A percentile compares a stretch with the other conserved stretches of the same genome.
These are phyloP conservation scores for Tetropium fuscum DNA, from an alignment of 2,888 invertebrate genomes.

Conservation along the genomic window DNA sequence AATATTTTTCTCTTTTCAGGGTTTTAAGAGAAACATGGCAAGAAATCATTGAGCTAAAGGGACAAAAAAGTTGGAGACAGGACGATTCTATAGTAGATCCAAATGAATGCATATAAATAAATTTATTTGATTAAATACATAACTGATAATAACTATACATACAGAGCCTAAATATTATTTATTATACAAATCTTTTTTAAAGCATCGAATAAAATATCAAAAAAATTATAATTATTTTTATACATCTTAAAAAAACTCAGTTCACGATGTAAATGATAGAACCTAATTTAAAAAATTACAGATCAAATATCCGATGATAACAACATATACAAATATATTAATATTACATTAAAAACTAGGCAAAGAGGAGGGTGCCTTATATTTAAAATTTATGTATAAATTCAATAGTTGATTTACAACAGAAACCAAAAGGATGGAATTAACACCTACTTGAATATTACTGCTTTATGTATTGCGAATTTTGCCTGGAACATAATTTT, in stretches of 20 bases:
- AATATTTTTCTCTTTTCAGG: slow-evolving; percentile 19
- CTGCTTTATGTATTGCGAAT: slow-evolving; percentile 90
- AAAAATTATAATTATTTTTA: slow-evolving; percentile 34
- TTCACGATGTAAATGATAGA: slow-evolving; percentile 26
- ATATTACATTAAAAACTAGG: slow-evolving; percentile 26
- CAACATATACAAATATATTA: slow-evolving; percentile 38
- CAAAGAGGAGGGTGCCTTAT: slow-evolving; percentile 29
- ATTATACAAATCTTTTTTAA: slow-evolving; percentile 46
- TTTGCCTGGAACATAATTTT: slow-evolving; percentile 99
- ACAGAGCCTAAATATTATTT: slow-evolving; percentile 44
- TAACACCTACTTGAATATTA: slow-evolving; percentile 34
- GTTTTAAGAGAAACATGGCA: slow-evolving; percentile 68
- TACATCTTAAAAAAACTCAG: slow-evolving; percentile 31
- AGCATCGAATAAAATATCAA: slow-evolving; percentile 47
- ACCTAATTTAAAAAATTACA: slow-evolving; percentile 22
- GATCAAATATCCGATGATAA: slow-evolving; percentile 27
- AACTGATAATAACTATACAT: slow-evolving; percentile 50
- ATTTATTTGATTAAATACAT: slow-evolving; percentile 59
- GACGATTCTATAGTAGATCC: slow-evolving; percentile 65
- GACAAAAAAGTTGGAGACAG: slow-evolving; percentile 70
- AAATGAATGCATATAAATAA: slow-evolving; percentile 56
- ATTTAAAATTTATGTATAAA: slow-evolving; percentile 26
- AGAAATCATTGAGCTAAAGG: slow-evolving; percentile 70
- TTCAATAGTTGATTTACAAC: slow-evolving; percentile 24
- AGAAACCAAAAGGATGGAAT: slow-evolving; percentile 45